Evolutionary conservation across 2,113 vertebrate genomes (phyloP).

Genomic region (Xerus inauris): DNA sequence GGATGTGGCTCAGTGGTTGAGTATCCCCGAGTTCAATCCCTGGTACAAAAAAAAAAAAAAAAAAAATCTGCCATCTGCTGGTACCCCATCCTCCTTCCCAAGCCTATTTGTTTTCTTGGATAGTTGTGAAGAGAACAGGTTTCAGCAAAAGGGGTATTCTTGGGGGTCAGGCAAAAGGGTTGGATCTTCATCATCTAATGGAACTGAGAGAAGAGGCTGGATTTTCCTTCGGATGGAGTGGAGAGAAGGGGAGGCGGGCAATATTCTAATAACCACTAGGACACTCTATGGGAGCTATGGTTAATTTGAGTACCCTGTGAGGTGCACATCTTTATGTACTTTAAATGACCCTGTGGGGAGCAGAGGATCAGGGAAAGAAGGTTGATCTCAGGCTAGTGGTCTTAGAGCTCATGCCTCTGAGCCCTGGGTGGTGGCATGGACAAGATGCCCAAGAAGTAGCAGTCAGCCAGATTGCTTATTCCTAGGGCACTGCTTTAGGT

Average conservation of each 20-base stretch:
- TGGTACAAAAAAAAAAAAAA: no score
- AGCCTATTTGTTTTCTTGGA: not conserved
- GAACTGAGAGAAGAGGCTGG: not conserved
- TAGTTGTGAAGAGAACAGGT: not conserved
- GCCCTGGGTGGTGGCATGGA: not conserved
- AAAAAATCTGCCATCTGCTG: conserved; percentile 22
- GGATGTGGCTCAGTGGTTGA: no score
- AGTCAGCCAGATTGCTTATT: not conserved
- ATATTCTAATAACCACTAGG: not conserved
- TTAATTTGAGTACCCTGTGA: not conserved
- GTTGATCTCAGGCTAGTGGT: not conserved
- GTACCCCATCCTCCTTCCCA: not conserved
- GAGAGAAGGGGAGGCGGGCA: not conserved
- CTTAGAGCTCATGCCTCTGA: not conserved
- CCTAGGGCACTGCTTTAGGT: not conserved
- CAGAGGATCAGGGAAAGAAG: not conserved
- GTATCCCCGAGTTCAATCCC: no score
- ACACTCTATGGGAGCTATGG: not conserved
- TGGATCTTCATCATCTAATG: not conserved
- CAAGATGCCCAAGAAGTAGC: not conserved
- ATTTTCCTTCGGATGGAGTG: not conserved
- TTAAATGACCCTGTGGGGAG: not conserved
- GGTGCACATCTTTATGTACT: not conserved
- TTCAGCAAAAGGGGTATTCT: not conserved
- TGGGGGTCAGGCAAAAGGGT: not conserved